A percentile compares a stretch with the other conserved stretches of the same genome.
These are phyloP conservation scores for Parus major DNA, from an alignment of 2,113 vertebrate species.

Conservation along the genomic window DNA sequence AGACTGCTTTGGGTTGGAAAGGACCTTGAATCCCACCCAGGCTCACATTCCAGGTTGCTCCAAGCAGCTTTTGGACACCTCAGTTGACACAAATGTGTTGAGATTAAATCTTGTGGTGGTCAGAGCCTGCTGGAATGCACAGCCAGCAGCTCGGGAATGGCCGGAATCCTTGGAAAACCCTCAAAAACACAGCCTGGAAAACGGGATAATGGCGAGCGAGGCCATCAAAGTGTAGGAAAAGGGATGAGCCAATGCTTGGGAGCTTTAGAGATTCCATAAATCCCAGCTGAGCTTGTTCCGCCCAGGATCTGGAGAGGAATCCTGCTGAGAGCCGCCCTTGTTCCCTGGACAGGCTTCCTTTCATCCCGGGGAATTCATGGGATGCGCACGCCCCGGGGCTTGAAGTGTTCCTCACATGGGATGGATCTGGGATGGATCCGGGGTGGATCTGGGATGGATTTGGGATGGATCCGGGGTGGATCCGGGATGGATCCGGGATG, in stretches of 20 bases:
- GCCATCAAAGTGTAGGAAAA: background rate
- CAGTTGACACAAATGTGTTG: fast-evolving
- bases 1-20: background rate
- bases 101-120: background rate
- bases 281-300: background rate
- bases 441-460: background rate
- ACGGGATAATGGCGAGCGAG: fast-evolving
- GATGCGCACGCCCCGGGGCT: background rate
- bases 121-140: background rate
- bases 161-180: background rate
- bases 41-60: background rate
- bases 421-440: background rate
- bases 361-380: background rate
- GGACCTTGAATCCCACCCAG: background rate
- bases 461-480: fast-evolving
- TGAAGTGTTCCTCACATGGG: background rate
- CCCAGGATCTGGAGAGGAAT: background rate
- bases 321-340: background rate
- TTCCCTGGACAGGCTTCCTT: constrained; percentile 24
- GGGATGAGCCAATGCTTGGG: fast-evolving
- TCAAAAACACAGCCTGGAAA: fast-evolving
- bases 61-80: background rate
- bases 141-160: fast-evolving
- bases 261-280: fast-evolving
- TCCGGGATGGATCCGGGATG: too few species aligned